Percentiles rank a stretch among this genome's conserved stretches.
Evolutionary conservation across 2,797 vertebrate genomes (phyloP).

Genomic region (Neosilurus hyrtlii): DNA sequence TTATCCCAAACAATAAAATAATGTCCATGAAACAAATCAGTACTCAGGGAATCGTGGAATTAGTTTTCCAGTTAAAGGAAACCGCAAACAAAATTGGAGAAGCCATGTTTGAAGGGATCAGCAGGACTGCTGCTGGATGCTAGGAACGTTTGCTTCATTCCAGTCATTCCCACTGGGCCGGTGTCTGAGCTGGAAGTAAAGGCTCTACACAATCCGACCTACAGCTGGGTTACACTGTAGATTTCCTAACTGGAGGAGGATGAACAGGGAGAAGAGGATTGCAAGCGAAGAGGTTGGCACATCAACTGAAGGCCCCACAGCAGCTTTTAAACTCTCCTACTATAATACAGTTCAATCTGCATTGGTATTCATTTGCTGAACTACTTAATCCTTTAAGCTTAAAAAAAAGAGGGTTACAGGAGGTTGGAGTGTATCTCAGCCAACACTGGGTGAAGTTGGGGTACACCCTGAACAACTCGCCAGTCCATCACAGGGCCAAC

Average conservation of each 20-base stretch:
- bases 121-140: background rate
- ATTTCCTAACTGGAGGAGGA: conserved; percentile 2
- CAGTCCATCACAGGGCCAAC: no score
- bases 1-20: background rate
- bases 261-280: background rate
- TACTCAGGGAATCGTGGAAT: background rate
- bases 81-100: background rate
- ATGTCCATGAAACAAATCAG: background rate
- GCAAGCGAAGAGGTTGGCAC: background rate
- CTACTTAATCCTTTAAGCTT: no score
- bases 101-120: background rate
- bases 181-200: background rate
- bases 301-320: background rate
- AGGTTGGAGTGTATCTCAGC: no score
- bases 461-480: no score
- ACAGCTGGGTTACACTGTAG: conserved; percentile 7
- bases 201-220: background rate
- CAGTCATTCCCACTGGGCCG: background rate
- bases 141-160: conserved; percentile 14
- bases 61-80: background rate
- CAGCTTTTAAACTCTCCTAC: background rate
- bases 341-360: background rate
- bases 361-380: background rate
- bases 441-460: no score
- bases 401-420: no score